Evolutionary conservation across 2,797 vertebrate genomes (phyloP).

Genomic region (Acanthopagrus latus): DNA sequence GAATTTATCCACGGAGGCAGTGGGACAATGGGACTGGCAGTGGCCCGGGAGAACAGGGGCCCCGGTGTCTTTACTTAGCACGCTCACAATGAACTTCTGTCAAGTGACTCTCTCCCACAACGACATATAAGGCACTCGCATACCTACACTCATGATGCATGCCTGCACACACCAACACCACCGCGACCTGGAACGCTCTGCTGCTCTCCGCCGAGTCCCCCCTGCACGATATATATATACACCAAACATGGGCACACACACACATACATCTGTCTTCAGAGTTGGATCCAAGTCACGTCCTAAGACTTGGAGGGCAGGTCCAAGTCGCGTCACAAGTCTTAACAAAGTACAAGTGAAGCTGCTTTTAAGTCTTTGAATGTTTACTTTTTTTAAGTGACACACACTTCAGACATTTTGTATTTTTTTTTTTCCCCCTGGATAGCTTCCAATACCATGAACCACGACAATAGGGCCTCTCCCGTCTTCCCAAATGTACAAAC

Average conservation of each 20-base stretch:
- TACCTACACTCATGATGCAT: slow-evolving; percentile 68
- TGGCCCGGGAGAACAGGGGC: slow-evolving; percentile 76
- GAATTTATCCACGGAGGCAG: slow-evolving; percentile 92
- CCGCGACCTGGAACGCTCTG: not conserved
- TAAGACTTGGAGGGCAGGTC: slow-evolving; percentile 4
- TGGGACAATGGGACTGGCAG: slow-evolving; percentile 81
- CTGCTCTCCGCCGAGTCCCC: not conserved
- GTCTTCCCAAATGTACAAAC: not conserved
- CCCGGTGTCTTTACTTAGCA: slow-evolving; percentile 77
- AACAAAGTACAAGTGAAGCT: slow-evolving; percentile 5
- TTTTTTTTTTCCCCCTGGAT: accelerated
- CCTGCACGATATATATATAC: not conserved
- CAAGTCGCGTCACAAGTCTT: not conserved
- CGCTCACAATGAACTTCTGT: slow-evolving; percentile 84
- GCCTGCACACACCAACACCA: slow-evolving; percentile 47
- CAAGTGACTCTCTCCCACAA: slow-evolving; percentile 77
- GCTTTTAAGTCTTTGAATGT: not conserved
- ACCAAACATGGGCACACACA: not conserved
- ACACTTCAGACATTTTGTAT: not conserved
- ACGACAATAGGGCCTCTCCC: not conserved
- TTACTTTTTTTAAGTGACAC: slow-evolving; percentile 9
- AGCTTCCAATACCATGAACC: not conserved
- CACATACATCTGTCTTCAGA: slow-evolving; percentile 16
- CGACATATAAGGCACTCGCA: slow-evolving; percentile 63
- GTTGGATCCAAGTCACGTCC: slow-evolving; percentile 2